Base-by-base conservation (phyloP, 2,113 vertebrate genomes). In the Gymnarchus niloticus region DNA sequence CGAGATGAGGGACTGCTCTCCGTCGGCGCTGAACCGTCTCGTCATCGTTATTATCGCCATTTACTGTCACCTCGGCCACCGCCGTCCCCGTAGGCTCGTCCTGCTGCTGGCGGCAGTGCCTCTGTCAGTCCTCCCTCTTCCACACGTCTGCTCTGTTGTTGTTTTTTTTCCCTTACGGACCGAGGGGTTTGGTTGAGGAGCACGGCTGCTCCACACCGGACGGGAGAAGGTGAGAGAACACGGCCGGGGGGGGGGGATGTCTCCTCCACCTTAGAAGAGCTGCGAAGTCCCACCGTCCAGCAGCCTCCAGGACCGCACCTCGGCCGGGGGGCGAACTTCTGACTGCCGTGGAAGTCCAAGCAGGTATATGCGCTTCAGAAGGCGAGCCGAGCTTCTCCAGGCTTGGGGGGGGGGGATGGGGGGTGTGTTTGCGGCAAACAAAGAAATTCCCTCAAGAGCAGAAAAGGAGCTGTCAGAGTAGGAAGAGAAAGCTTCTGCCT, bases 191-290 rank as follows among this genome's bases (percentile, higher is more conserved):
- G 37, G 81, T 76, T 77, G 81, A 77, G 44, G n/a, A 54, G 48
- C 61, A 76, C 23, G n/a, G 41, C 52, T 73, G 82, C n/a, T 49
- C 48, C 28, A 21, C 41, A 54, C 28, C 21, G 83, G 83, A 84
- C 54, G 37, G 52, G 85, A 21, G 73, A 77, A 37, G 19, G 12
- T 6, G 37, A 41, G 44, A 56, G 51, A 12, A 56, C 59, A 76
- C 61, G 52, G 46, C 46, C 23, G 57, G 83, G 59, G 86, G 83
- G 80, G 73, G 83, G 83, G 59, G 49, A 80, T 78, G 83, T 61
- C 46, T 84, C 56, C 9, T 33, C 51, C 52, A 46, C 57, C 51
- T 83, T 84, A 73, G 83, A 69, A 33, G 49, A 46, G 48, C 49
- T 23, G 44, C n/a, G n/a, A 14, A 52, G 49, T 23, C 49, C 21